phyloP scores from a whole-genome alignment of 2,113 vertebrate species.

The Lucifuga dentata region DNA sequence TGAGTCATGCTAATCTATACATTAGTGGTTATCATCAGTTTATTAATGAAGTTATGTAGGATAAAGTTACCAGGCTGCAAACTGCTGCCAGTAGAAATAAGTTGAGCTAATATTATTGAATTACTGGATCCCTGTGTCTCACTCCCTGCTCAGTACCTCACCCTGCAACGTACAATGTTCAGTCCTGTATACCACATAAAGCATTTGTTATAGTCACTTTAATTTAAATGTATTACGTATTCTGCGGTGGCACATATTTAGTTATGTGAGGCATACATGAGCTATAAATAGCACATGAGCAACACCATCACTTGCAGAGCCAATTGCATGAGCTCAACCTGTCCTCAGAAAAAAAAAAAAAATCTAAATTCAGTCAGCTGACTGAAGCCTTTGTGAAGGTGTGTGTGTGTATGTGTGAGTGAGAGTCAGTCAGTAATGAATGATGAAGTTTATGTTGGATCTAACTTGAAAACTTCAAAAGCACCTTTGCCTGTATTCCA shows the following conservation, averaged over 20 bases:
- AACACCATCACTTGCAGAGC: conserved; percentile 25
- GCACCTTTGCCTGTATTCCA: neutral
- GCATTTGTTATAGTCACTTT: neutral
- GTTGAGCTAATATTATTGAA: conserved; percentile 8
- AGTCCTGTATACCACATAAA: no score
- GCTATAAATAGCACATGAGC: conserved; percentile 27
- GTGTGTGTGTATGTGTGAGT: conserved; percentile 2
- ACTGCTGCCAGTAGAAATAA: conserved; percentile 23
- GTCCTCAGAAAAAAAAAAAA: conserved; percentile 22
- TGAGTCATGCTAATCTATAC: no score
- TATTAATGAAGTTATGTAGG: conserved; percentile 6
- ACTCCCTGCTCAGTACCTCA: no score
- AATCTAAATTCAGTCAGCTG: conserved; percentile 26
- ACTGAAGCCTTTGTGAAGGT: neutral
- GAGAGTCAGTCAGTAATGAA: no score
- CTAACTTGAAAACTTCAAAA: no score
- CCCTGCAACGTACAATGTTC: no score
- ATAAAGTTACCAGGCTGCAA: conserved; percentile 9
- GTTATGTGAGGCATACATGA: neutral
- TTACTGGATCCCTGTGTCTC: no score
- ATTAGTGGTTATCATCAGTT: neutral
- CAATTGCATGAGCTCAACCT: conserved; percentile 56
- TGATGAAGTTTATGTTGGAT: no score
- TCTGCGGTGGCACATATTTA: neutral
- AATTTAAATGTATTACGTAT: neutral